Conservation (phyloP, 2,113 vertebrate genomes). For the Mastomys coucha region DNA sequence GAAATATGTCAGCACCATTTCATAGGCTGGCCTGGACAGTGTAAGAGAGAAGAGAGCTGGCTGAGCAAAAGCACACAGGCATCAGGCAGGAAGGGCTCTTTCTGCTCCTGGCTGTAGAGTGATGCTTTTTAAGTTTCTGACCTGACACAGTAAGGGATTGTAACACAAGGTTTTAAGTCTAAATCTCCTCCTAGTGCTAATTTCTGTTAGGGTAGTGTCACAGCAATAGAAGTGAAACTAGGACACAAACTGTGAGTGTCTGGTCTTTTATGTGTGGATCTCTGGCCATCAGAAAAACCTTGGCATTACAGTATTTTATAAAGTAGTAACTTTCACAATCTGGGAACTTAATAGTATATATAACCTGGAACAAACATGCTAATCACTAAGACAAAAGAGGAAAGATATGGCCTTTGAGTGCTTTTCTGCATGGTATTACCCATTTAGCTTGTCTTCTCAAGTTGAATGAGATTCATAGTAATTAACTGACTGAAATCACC, state of each 20-base stretch:
- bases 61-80: background rate
- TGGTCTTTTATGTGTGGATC: background rate
- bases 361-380: background rate
- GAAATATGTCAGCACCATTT: background rate
- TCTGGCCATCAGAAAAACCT: background rate
- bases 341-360: constrained; percentile 18
- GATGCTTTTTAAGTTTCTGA: background rate
- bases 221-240: background rate
- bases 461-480: constrained; percentile 27
- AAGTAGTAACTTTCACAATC: constrained; percentile 21
- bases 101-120: background rate
- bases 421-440: background rate
- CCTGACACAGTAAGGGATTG: background rate
- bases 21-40: background rate
- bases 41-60: background rate
- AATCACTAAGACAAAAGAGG: background rate
- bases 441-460: background rate
- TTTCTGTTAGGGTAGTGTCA: background rate
- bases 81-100: background rate
- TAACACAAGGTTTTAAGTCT: background rate
- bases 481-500: background rate
- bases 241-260: background rate
- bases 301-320: background rate
- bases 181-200: background rate
- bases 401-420: background rate